Conservation (phyloP, 1,140 invertebrate species). For the Drosophila quadrilineata region DNA sequence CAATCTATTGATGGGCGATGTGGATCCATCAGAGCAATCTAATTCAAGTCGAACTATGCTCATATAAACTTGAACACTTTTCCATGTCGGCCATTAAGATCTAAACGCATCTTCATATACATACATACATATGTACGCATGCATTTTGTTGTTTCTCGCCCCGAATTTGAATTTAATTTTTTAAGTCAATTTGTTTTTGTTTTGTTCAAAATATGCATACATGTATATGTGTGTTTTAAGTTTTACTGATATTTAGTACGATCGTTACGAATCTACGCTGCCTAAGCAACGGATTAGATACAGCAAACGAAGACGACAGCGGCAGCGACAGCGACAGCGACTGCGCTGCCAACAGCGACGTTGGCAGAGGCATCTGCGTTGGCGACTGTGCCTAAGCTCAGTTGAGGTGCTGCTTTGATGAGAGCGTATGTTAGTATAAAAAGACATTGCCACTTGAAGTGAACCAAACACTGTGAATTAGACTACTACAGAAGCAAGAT, state of each 20-base stretch:
- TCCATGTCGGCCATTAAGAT: not conserved
- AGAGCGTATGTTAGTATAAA: too few species aligned
- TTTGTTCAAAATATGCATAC: constrained; percentile 41
- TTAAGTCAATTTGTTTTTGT: constrained; percentile 46
- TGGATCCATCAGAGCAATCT: too few species aligned
- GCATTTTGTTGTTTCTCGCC: constrained; percentile 28
- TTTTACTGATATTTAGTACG: constrained; percentile 63
- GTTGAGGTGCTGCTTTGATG: constrained; percentile 8
- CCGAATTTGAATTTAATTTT: constrained; percentile 51
- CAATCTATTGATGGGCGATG: too few species aligned
- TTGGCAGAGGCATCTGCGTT: constrained; percentile 6
- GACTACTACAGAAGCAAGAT: constrained; percentile 63
- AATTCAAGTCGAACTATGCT: too few species aligned
- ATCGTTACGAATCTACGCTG: constrained; percentile 18
- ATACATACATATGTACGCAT: not conserved
- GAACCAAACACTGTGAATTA: constrained; percentile 69
- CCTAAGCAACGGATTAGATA: constrained; percentile 63
- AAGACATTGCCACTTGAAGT: constrained; percentile 49
- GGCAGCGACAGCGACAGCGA: constrained; percentile 13
- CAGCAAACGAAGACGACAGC: constrained; percentile 28
- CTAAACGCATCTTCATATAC: too few species aligned
- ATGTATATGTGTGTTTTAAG: constrained; percentile 40
- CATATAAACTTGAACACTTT: constrained; percentile 32
- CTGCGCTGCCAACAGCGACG: constrained; percentile 5
- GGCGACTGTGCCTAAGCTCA: constrained; percentile 18